phyloP scores from a whole-genome alignment of 2,797 vertebrate species.

The Tarsius wallacei region DNA sequence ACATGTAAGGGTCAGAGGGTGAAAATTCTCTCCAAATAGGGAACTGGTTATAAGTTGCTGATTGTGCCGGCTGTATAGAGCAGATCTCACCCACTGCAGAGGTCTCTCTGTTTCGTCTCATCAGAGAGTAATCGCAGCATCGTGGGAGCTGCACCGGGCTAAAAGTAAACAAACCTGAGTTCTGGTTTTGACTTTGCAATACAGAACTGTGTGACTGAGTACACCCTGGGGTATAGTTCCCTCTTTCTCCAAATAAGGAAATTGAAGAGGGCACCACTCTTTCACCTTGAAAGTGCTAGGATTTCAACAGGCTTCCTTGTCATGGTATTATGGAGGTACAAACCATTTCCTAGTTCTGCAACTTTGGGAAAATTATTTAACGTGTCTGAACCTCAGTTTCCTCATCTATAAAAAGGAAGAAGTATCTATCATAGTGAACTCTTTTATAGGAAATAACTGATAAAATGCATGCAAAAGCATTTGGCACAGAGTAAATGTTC shows the following conservation, averaged over 20 bases:
- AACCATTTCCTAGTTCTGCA: neutral
- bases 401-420: neutral
- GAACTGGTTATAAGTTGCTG: too few relatives aligned
- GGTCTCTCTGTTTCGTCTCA: neutral
- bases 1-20: neutral
- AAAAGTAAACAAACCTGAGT: neutral
- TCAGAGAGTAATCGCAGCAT: neutral
- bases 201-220: neutral
- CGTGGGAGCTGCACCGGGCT: neutral
- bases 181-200: neutral
- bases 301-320: neutral
- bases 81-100: neutral
- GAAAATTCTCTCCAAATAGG: neutral
- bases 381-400: neutral
- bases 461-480: neutral
- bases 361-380: neutral
- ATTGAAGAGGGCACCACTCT: too few relatives aligned
- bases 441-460: neutral
- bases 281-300: neutral
- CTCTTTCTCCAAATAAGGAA: neutral
- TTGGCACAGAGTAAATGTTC: neutral
- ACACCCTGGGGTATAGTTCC: neutral
- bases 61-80: neutral
- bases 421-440: neutral
- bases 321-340: neutral